A percentile compares a stretch with the other conserved stretches of the same genome.
phyloP scores from a whole-genome alignment of 2,797 vertebrate genomes.

The Bryconaethiops microstoma region DNA sequence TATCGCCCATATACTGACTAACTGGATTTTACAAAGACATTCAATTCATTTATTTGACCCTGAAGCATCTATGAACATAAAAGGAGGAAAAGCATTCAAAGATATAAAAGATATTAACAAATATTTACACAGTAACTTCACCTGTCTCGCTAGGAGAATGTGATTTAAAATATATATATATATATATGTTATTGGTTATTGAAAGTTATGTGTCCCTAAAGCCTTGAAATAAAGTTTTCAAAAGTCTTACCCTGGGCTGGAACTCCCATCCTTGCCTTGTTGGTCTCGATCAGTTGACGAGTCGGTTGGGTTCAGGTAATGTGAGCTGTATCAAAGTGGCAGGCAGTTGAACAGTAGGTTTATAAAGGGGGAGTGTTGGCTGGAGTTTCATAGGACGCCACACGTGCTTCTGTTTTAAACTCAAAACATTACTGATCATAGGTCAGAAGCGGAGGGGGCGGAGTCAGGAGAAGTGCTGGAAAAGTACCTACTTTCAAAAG shows the following conservation, averaged over 20 bases:
- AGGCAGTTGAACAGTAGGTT: neutral
- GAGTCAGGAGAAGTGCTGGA: slow-evolving; percentile 18
- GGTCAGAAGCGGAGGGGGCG: slow-evolving; percentile 7
- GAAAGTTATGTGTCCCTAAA: no score
- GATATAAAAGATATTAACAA: no score
- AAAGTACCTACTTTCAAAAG: slow-evolving; percentile 44
- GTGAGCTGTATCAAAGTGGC: neutral
- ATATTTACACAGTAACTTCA: no score
- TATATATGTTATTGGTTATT: neutral
- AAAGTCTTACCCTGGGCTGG: slow-evolving; percentile 3
- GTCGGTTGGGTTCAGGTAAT: neutral
- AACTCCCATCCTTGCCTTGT: neutral
- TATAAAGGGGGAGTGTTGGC: neutral
- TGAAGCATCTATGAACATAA: neutral
- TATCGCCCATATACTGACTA: neutral
- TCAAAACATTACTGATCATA: slow-evolving; percentile 42
- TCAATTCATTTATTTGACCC: no score
- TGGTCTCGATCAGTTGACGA: neutral
- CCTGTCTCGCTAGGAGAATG: no score
- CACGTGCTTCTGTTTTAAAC: slow-evolving; percentile 47
- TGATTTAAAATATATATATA: neutral
- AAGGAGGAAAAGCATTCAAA: neutral
- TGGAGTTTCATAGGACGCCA: slow-evolving; percentile 20
- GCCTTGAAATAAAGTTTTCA: neutral
- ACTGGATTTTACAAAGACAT: no score